Percentiles rank a stretch among this genome's conserved stretches.
phyloP scores from a whole-genome alignment of 2,888 invertebrate genomes.

The Isotomurus palustris region DNA sequence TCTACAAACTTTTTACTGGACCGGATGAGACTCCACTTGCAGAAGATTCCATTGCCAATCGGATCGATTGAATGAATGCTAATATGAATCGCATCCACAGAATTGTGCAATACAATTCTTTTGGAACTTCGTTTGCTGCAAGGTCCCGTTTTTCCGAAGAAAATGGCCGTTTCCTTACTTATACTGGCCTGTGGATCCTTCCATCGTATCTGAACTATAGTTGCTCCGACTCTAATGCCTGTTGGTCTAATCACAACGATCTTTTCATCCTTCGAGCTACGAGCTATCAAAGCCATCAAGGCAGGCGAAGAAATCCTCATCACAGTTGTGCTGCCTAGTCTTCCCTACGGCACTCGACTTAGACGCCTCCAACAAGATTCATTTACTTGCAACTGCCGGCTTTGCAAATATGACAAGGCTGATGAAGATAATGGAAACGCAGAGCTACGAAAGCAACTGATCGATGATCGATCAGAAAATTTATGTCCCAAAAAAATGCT shows the following conservation, averaged over 20 bases:
- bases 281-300: conserved; percentile 9
- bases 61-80: too few relatives aligned
- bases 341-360: background rate
- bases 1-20: conserved; percentile 10
- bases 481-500: too few relatives aligned
- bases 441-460: background rate
- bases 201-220: conserved; percentile 15
- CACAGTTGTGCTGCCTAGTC: background rate
- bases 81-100: background rate
- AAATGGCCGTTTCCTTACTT: background rate
- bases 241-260: conserved; percentile 9
- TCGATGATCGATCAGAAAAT: too few relatives aligned
- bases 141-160: too few relatives aligned
- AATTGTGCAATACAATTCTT: background rate
- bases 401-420: background rate
- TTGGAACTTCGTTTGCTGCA: too few relatives aligned
- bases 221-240: conserved; percentile 3
- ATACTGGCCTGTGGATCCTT: conserved; percentile 6
- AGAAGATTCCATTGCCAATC: background rate
- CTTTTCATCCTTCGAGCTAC: conserved; percentile 13
- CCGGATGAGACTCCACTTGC: background rate
- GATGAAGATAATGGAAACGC: background rate
- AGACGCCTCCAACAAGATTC: background rate
- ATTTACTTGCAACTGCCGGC: background rate
- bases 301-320: conserved; percentile 14